Percentiles rank a stretch among this genome's conserved stretches.
phyloP scores from a whole-genome alignment of 2,113 vertebrate genomes.

The Pampusana beccarii region DNA sequence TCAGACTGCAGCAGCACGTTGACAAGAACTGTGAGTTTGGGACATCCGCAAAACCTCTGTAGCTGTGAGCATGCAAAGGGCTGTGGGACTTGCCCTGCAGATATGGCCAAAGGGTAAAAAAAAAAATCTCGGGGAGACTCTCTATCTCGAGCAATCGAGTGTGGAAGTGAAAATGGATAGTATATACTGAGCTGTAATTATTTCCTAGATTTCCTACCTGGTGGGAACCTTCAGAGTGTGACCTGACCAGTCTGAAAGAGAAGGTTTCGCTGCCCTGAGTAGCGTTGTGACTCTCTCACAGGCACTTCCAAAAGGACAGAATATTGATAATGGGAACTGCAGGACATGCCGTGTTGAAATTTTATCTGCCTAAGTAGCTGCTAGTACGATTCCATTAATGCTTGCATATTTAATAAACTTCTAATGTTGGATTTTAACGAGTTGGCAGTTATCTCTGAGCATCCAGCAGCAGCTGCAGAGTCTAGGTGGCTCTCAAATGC shows the following conservation, averaged over 20 bases:
- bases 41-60: neutral
- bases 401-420: conserved; percentile 55
- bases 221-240: neutral
- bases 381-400: conserved; percentile 38
- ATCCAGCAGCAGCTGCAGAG: conserved; percentile 5
- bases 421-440: conserved; percentile 46
- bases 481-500: neutral
- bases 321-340: neutral
- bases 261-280: neutral
- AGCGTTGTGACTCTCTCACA: neutral
- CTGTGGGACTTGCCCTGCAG: neutral
- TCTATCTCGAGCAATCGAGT: neutral
- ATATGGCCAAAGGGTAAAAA: neutral
- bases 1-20: neutral
- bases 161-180: neutral
- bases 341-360: neutral
- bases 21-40: neutral
- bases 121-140: too few species aligned
- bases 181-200: neutral
- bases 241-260: neutral
- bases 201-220: neutral
- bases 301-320: neutral
- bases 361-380: conserved; percentile 33
- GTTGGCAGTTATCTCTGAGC: conserved; percentile 40
- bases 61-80: neutral